Conservation (phyloP, 2,113 vertebrate genomes). For the Anarrhichthys ocellatus region DNA sequence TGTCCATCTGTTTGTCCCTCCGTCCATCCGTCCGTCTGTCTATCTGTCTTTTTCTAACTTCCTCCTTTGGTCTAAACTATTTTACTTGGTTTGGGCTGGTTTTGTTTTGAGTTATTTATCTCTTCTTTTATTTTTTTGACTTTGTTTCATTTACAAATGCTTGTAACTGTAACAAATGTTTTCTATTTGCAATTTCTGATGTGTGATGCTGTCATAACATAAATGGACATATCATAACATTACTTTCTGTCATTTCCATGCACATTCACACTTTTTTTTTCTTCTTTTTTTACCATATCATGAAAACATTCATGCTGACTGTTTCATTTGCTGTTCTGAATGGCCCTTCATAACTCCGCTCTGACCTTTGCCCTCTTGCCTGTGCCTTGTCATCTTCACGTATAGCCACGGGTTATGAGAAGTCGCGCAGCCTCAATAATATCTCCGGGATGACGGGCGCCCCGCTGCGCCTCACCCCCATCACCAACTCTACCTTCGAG, state of each 20-base stretch:
- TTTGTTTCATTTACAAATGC: constrained; percentile 68
- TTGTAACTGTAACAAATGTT: constrained; percentile 71
- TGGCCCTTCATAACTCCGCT: constrained; percentile 31
- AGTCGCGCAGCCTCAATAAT: constrained; percentile 95
- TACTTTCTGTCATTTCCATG: constrained; percentile 34
- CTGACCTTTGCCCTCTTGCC: constrained; percentile 39
- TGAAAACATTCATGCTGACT: constrained; percentile 23
- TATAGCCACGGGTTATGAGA: constrained; percentile 90
- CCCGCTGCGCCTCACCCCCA: constrained; percentile 88
- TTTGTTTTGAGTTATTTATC: constrained; percentile 39
- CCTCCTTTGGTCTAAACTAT: constrained; percentile 64
- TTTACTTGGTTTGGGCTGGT: constrained; percentile 67
- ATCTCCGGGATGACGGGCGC: constrained; percentile 91
- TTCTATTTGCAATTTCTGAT: constrained; percentile 64
- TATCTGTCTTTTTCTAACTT: constrained; percentile 74
- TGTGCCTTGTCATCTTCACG: constrained; percentile 39
- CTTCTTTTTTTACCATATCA: background rate
- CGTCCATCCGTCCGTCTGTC: constrained; percentile 68
- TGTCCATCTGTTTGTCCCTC: constrained; percentile 72
- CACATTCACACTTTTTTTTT: background rate
- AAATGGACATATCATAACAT: constrained; percentile 32
- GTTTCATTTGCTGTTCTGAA: constrained; percentile 30
- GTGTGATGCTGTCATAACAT: constrained; percentile 65
- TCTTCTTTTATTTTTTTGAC: constrained; percentile 18
- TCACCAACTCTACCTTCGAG: constrained; percentile 84